Conservation (phyloP, 2,888 invertebrate species). For the Caenorhabditis sp. region DNA sequence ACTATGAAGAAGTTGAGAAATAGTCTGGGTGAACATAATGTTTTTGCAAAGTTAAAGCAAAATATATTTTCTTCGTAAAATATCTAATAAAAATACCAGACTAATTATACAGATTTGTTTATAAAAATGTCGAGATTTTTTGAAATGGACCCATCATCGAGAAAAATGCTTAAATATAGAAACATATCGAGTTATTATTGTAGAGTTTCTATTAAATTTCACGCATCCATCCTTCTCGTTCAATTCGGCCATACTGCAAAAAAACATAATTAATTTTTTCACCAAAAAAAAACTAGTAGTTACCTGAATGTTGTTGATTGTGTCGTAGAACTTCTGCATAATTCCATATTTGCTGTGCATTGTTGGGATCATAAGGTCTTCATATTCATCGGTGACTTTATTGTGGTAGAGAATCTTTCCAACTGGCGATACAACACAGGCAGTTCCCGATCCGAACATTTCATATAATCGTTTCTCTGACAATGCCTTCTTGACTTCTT, state of each 20-base stretch:
- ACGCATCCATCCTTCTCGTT: constrained; percentile 63
- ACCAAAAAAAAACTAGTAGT: not conserved
- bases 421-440: constrained; percentile 91
- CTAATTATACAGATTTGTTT: not conserved
- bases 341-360: constrained; percentile 79
- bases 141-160: constrained; percentile 32
- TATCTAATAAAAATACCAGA: not conserved
- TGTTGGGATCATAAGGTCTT: constrained; percentile 73
- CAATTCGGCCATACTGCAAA: constrained; percentile 64
- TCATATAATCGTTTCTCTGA: constrained; percentile 86
- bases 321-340: constrained; percentile 80
- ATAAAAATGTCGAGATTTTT: constrained; percentile 31
- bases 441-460: constrained; percentile 97
- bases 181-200: not conserved
- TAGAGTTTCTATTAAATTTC: constrained; percentile 37
- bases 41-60: not conserved
- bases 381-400: constrained; percentile 74
- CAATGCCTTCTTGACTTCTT: constrained; percentile 80
- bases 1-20: not conserved
- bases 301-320: constrained; percentile 84
- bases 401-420: constrained; percentile 82
- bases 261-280: not conserved
- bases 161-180: constrained; percentile 24
- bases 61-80: no score
- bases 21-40: not conserved